A percentile compares a stretch with the other conserved stretches of the same genome.
These are phyloP conservation scores for Polydrusus tereticollis DNA, from an alignment of 2,888 invertebrate species.

Conservation along the genomic window DNA sequence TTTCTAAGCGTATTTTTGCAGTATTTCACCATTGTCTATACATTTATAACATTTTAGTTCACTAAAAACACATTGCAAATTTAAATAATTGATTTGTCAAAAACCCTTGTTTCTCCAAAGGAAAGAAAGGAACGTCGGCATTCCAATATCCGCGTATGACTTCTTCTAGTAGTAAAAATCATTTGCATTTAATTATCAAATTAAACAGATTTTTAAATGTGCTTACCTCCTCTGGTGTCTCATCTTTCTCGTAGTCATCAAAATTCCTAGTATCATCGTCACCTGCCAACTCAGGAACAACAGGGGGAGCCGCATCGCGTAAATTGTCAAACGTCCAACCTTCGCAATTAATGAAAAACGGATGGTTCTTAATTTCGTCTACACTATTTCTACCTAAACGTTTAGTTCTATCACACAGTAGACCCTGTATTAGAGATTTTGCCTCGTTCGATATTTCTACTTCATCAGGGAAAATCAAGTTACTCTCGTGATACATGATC, in stretches of 20 bases:
- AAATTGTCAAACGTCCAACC: constrained; percentile 98
- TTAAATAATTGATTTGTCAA: too few relatives aligned
- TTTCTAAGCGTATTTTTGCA: too few relatives aligned
- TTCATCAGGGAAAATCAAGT: constrained; percentile 95
- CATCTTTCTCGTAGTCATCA: constrained; percentile 96
- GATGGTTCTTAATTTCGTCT: constrained; percentile 94
- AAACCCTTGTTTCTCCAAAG: too few relatives aligned
- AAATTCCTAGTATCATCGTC: constrained; percentile 99
- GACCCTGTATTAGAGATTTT: constrained; percentile 90
- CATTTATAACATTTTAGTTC: too few relatives aligned
- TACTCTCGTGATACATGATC: constrained; percentile 99
- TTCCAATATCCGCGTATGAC: too few relatives aligned
- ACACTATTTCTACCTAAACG: constrained; percentile 88
- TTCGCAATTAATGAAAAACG: constrained; percentile 96
- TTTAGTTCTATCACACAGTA: constrained; percentile 91
- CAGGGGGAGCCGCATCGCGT: constrained; percentile 94
- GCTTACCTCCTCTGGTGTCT: constrained; percentile 83
- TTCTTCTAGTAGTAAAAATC: background rate
- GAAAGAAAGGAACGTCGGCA: too few relatives aligned
- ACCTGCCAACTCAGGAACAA: constrained; percentile 94
- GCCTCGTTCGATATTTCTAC: constrained; percentile 91
- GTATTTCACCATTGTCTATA: too few relatives aligned
- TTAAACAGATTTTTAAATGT: background rate
- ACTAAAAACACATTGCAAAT: too few relatives aligned
- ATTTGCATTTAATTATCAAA: too few relatives aligned